Conservation (phyloP, 2,797 vertebrate species). For the Threskiornis aethiopicus region DNA sequence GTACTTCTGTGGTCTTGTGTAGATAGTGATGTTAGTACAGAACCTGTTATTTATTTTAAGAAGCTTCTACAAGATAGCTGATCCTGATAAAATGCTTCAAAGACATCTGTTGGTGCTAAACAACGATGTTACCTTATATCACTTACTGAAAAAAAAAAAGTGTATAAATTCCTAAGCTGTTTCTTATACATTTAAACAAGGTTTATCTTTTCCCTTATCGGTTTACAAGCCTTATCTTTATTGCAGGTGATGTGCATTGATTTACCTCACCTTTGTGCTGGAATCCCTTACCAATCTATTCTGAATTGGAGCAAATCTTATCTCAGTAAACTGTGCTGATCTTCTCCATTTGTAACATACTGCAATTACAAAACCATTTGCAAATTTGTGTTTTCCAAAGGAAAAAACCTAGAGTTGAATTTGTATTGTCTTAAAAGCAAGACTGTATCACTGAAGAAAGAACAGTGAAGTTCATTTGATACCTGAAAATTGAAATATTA, state of each 20-base stretch:
- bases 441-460: background rate
- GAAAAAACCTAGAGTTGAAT: background rate
- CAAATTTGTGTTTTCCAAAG: background rate
- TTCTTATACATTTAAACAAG: background rate
- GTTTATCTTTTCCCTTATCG: background rate
- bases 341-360: background rate
- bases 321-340: background rate
- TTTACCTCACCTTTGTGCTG: background rate
- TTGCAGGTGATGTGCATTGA: background rate
- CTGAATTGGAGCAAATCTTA: background rate
- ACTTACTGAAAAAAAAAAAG: background rate
- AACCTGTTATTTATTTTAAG: background rate
- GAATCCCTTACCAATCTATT: background rate
- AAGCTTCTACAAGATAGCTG: background rate
- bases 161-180: background rate
- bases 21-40: background rate
- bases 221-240: background rate
- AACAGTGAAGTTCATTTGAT: background rate
- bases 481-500: background rate
- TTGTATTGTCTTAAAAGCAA: background rate
- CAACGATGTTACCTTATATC: background rate
- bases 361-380: background rate
- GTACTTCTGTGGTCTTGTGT: background rate
- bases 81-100: background rate
- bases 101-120: background rate